Conservation (phyloP, 2,113 vertebrate species). For the Suricata suricatta region DNA sequence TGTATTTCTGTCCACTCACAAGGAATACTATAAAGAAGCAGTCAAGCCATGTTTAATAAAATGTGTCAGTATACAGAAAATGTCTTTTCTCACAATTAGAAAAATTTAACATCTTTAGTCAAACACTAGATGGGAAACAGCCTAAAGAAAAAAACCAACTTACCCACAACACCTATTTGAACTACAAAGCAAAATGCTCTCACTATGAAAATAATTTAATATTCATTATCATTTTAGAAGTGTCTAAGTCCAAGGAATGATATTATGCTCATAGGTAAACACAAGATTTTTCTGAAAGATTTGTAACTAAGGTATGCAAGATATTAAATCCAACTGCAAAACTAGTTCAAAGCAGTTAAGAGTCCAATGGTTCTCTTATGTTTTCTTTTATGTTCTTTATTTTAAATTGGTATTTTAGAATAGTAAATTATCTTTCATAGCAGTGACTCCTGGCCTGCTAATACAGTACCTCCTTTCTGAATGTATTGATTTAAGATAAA, state of each 20-base stretch:
- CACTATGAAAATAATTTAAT: slow-evolving; percentile 42
- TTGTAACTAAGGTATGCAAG: slow-evolving; percentile 59
- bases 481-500: slow-evolving; percentile 79
- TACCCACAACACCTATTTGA: slow-evolving; percentile 55
- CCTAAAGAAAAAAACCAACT: slow-evolving; percentile 54
- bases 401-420: slow-evolving; percentile 72
- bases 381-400: slow-evolving; percentile 69
- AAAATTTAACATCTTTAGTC: slow-evolving; percentile 77
- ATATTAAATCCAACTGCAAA: slow-evolving; percentile 60
- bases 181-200: slow-evolving; percentile 65
- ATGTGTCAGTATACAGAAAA: slow-evolving; percentile 62
- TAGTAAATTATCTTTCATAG: slow-evolving; percentile 76
- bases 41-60: slow-evolving; percentile 64
- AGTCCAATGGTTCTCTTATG: slow-evolving; percentile 63
- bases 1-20: slow-evolving; percentile 45
- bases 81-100: slow-evolving; percentile 69
- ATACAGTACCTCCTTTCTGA: slow-evolving; percentile 79
- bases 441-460: slow-evolving; percentile 74
- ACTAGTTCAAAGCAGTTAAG: slow-evolving; percentile 64
- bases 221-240: slow-evolving; percentile 50
- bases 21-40: slow-evolving; percentile 59
- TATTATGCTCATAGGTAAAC: slow-evolving; percentile 55
- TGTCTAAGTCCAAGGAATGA: slow-evolving; percentile 57
- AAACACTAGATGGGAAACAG: slow-evolving; percentile 64
- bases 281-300: slow-evolving; percentile 13